Evolutionary conservation across 2,888 invertebrate genomes (phyloP), one percentile per base, ranked within the genome.

Genomic region (Xestia xanthographa): DNA sequence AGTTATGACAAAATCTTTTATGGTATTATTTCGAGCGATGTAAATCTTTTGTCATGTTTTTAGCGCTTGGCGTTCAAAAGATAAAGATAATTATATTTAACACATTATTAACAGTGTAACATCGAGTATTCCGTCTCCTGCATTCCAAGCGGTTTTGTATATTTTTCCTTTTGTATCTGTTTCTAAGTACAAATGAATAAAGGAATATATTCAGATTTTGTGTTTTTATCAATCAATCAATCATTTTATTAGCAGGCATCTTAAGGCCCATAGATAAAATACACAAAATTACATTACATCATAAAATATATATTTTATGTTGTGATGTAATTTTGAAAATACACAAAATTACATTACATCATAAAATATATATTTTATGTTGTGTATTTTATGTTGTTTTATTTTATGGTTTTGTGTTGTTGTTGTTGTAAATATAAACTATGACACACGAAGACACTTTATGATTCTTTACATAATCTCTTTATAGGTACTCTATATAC

Each of bases 101-200:
- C 92, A 87, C 67, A 92, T 90, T 93, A 94, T 91, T 94, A 94
- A 94, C 91, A 87, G 79, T 80, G 86, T 93, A 93, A 92, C 93
- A 94, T 91, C 93, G 92, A 93, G 80, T 88, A 90, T 93, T 94
- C 95, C 95, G 94, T 95, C 94, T 94, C 89, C 84, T 86, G 92
- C 95, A 95, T 95, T 95, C 94, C 95, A 92, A 88, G 90, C 89
- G 91, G 90, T 90, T 90, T 87, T 91, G 89, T 89, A 80, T 79
- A 66, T 72, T 79, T 68, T 86, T 78, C 67, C 63, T 88, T 90
- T 86, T 90, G 84, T 91, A 91, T 93, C 89, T 89, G 91, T 92
- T 93, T 92, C 75, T 92, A 93, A 94, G 94, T 95, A 95, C 94
- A 95, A 95, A 94, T 92, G 86, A 94, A 94, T 94, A 94, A 95